Base-by-base conservation (phyloP, 2,888 invertebrate species). In the Ormyrus pomaceus region DNA sequence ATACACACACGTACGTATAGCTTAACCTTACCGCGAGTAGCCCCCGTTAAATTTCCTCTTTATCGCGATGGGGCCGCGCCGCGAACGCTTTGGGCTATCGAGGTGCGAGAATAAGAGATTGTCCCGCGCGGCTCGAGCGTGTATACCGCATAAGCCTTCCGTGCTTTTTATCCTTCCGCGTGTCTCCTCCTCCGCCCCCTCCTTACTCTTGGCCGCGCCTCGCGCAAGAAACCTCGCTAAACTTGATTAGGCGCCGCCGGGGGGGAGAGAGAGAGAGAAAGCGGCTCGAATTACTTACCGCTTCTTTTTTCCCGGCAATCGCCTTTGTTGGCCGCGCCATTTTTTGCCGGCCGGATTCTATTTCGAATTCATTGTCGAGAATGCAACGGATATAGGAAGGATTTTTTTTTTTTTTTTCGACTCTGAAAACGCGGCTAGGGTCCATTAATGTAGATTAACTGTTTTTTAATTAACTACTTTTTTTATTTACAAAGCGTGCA, bases 1-100 rank as follows among this genome's bases (percentile, higher is more conserved):
- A 84, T 83, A 83, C 82, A 84, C 84, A 83, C 82, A 34, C 34
- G 34, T 19, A 19, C 34, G 3, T 34, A 81, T 84, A 84, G 85
- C 84, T 86, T 83, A 83, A 84, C 85, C 85, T 85, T 82, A 50
- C 86, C 84, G 84, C 85, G 82, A 84, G n/a, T n/a, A n/a, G 85
- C 84, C 83, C 85, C 88, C 87, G 85, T 88, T 89, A 88, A 88
- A 88, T 88, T 87, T 86, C 85, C 83, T 85, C 82, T 86, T 88
- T 88, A 87, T 87, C 86, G 84, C 83, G 80, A 83, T 82, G 78
- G 74, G 76, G 83, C 9, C 7, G 10, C 34, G 79, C 82, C 34
- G 79, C 82, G 74, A 82, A 79, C 83, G 73, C 79, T 83, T 82
- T 70, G 70, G 71, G 59, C 78, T 83, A 74, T 83, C 84, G 82